These are phyloP conservation scores for Eubasilissa splendida DNA, from an alignment of 2,888 invertebrate species.

Conservation along the genomic window DNA sequence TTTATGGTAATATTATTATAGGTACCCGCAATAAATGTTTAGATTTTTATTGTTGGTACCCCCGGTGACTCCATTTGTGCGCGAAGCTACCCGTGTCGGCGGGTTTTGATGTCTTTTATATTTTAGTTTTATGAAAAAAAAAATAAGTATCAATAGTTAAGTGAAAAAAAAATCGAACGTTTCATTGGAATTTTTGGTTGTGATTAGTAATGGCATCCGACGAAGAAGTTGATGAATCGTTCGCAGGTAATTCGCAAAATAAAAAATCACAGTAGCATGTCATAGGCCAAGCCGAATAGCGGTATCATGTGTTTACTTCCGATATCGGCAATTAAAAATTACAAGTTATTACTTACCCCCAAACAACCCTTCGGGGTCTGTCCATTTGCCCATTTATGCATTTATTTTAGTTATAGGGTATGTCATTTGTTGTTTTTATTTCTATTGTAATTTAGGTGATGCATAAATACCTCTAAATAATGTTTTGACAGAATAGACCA, in stretches of 20 bases:
- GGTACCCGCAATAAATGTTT: constrained; percentile 38
- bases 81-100: constrained; percentile 55
- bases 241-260: constrained; percentile 81
- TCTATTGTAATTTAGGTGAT: constrained; percentile 52
- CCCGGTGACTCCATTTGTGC: constrained; percentile 55
- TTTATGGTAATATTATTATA: constrained; percentile 8
- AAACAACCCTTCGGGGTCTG: constrained; percentile 39
- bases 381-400: constrained; percentile 3
- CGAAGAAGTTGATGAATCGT: constrained; percentile 89
- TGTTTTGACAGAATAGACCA: constrained; percentile 75
- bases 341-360: constrained; percentile 61
- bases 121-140: constrained; percentile 49
- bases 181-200: constrained; percentile 54
- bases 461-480: constrained; percentile 53
- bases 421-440: constrained; percentile 44
- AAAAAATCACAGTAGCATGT: constrained; percentile 69
- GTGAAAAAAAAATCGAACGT: constrained; percentile 35
- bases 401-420: constrained; percentile 20
- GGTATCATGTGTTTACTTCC: constrained; percentile 76
- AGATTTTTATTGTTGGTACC: constrained; percentile 47
- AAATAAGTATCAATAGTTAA: constrained; percentile 37
- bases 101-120: constrained; percentile 46
- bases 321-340: constrained; percentile 73
- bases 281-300: constrained; percentile 75
- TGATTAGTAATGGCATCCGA: constrained; percentile 82